Evolutionary conservation across 2,797 vertebrate genomes (phyloP).

Genomic region (Etheostoma perlongum): DNA sequence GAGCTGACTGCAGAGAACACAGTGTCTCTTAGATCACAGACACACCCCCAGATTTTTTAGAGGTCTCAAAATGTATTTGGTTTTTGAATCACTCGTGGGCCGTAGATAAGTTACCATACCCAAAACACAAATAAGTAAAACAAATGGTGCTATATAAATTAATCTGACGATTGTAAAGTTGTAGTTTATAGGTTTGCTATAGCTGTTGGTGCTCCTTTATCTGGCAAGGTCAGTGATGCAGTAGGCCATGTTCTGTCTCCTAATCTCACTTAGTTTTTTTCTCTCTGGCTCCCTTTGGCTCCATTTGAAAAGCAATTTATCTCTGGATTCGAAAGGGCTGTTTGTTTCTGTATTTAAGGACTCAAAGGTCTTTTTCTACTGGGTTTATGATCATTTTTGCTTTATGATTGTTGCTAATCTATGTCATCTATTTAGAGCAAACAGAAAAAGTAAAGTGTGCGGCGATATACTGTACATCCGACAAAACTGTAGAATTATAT

Average conservation of each 20-base stretch:
- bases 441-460: background rate
- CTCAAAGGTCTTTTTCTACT: conserved; percentile 34
- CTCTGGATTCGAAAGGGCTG: conserved; percentile 47
- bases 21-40: conserved; percentile 32
- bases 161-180: background rate
- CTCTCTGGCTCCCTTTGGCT: conserved; percentile 39
- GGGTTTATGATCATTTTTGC: conserved; percentile 24
- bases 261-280: conserved; percentile 43
- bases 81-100: no score
- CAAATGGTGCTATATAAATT: background rate
- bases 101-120: background rate
- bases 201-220: background rate
- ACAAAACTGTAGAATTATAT: no score
- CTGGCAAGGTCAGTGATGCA: conserved; percentile 43
- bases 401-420: conserved; percentile 8
- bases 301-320: conserved; percentile 77
- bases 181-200: background rate
- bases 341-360: conserved; percentile 61
- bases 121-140: background rate
- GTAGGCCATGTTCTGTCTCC: conserved; percentile 49
- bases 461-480: no score
- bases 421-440: conserved; percentile 18
- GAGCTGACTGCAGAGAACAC: conserved; percentile 50
- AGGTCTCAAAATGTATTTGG: background rate
- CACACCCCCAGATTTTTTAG: background rate